phyloP scores from a whole-genome alignment of 1,140 invertebrate genomes.

The Dysdera silvatica region DNA sequence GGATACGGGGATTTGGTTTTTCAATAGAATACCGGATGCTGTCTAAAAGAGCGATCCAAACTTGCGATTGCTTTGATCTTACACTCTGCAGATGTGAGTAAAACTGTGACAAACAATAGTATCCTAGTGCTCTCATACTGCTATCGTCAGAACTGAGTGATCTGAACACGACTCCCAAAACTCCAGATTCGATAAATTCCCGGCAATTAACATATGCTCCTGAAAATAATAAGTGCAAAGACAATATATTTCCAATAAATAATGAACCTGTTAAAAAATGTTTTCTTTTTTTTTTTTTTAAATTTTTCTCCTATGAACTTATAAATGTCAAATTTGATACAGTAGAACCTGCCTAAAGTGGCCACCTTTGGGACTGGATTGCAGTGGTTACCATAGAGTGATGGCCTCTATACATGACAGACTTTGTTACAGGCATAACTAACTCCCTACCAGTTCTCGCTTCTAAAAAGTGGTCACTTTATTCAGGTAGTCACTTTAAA shows the following conservation, averaged over 20 bases:
- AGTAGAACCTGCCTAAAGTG: not conserved
- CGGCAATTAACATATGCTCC: conserved; percentile 57
- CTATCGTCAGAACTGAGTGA: conserved; percentile 54
- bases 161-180: conserved; percentile 56
- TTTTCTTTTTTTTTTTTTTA: not conserved
- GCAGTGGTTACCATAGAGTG: too few relatives aligned
- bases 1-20: conserved; percentile 46
- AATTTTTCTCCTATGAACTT: too few relatives aligned
- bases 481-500: too few relatives aligned
- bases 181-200: conserved; percentile 56
- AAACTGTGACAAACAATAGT: conserved; percentile 57
- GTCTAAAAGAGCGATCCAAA: conserved; percentile 48
- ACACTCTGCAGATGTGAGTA: conserved; percentile 58
- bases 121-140: conserved; percentile 55
- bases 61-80: conserved; percentile 50
- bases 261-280: not conserved
- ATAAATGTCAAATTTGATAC: not conserved
- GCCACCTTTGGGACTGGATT: conserved; percentile 40
- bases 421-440: too few relatives aligned
- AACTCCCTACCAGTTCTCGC: too few relatives aligned
- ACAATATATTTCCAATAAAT: not conserved
- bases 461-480: too few relatives aligned
- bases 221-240: not conserved
- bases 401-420: too few relatives aligned
- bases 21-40: conserved; percentile 48